Base-by-base conservation (phyloP, 2,888 invertebrate species). In the Nysson spinosus region DNA sequence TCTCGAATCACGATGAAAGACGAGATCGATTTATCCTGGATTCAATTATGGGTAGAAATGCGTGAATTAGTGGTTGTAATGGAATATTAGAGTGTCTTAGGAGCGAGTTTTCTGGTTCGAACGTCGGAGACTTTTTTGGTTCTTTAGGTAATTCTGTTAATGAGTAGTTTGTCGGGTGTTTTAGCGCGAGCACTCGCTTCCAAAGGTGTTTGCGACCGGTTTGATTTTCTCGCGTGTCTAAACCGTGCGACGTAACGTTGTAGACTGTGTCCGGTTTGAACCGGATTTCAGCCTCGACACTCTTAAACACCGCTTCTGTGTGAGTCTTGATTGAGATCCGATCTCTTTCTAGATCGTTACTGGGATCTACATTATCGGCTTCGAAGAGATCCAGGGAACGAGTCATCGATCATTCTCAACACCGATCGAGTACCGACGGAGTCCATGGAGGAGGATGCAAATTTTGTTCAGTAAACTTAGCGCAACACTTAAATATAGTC, bases 201-300 rank as follows among this genome's bases (percentile, higher is more conserved):
- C 37, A 43, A 57, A 46, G n/a, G 40, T 54, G 42, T 44, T 46
- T 42, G 26, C 50, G 43, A 19, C 17, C 58, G 49, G 57, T 58
- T 66, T 58, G 50, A 69, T 52, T 62, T 61, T 50, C 20, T 49
- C 52, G 52, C 35, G 46, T 42, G 42, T 54, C 47, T 60, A 46
- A 35, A 50, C 39, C 42, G 42, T 51, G 42, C 61, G 65, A 43
- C 42, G 65, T 47, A 70, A 73, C 68, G 61, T 56, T 71, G 68
- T 69, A 54, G 58, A 77, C 76, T 65, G 72, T 35, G 65, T 63
- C 77, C 61, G 73, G 78, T 78, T 79, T 44, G 34, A 80, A 78
- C 80, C 70, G 72, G 74, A 79, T 79, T 71, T 69, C 66, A 62
- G 32, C 47, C 56, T 64, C 58, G 32, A 7, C 54, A 32, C 37